Percentiles rank a stretch among this genome's conserved stretches.
phyloP scores from a whole-genome alignment of 2,797 vertebrate genomes.

The Thripadectes ignobilis region DNA sequence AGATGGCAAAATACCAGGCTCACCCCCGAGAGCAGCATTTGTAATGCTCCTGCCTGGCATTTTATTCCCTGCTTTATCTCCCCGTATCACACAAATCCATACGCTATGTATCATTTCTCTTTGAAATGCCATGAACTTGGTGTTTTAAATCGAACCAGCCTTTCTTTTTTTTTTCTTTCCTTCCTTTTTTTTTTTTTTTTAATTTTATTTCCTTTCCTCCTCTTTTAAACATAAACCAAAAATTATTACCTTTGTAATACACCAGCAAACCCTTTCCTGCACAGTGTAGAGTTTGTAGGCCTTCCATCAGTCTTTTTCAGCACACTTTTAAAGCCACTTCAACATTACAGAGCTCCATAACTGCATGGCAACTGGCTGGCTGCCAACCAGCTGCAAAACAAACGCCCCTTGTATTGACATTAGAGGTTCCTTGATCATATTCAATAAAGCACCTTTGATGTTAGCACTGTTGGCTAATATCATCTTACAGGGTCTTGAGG shows the following conservation, averaged over 20 bases:
- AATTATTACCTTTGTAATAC: neutral
- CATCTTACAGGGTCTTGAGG: constrained; percentile 12
- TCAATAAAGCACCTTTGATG: constrained; percentile 58
- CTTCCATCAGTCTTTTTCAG: constrained; percentile 39
- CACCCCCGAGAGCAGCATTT: constrained; percentile 33
- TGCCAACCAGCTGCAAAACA: constrained; percentile 56
- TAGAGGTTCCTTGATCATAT: constrained; percentile 48
- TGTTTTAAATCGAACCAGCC: constrained; percentile 72
- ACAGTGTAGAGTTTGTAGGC: neutral
- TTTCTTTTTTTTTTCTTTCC: neutral
- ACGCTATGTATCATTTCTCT: constrained; percentile 59
- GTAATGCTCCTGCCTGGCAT: constrained; percentile 40
- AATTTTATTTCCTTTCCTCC: neutral
- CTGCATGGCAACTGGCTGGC: constrained; percentile 3
- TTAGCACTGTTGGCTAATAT: constrained; percentile 20
- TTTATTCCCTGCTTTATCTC: constrained; percentile 46
- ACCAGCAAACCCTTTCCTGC: neutral
- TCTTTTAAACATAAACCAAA: neutral
- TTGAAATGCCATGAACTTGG: constrained; percentile 81
- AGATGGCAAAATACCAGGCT: constrained; percentile 64
- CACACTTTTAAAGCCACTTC: constrained; percentile 31
- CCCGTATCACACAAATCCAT: constrained; percentile 28
- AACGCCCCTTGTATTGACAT: constrained; percentile 17
- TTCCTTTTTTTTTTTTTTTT: neutral
- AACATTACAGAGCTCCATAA: constrained; percentile 1